Evolutionary conservation across 2,888 invertebrate species (phyloP).

Genomic region (Atethmia centrago): DNA sequence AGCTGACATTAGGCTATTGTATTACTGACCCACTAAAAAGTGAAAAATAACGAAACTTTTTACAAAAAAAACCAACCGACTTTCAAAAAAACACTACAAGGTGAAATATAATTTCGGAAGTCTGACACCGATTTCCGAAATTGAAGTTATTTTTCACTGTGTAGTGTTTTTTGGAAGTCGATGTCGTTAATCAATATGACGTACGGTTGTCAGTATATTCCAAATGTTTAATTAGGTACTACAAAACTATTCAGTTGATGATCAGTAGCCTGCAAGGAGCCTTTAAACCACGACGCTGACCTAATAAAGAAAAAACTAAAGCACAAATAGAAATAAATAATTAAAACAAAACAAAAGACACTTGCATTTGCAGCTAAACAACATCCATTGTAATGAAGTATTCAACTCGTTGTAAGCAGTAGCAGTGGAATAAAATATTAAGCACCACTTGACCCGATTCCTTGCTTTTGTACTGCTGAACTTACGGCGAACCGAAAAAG

Average conservation of each 20-base stretch:
- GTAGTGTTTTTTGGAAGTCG: no score
- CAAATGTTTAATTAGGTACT: no score
- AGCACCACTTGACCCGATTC: slow-evolving; percentile 58
- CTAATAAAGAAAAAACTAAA: background rate
- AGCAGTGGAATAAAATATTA: slow-evolving; percentile 65
- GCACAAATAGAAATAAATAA: background rate
- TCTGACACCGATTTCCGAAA: no score
- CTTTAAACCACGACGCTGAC: background rate
- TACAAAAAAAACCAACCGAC: no score
- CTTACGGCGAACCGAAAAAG: slow-evolving; percentile 33
- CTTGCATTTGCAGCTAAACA: slow-evolving; percentile 36
- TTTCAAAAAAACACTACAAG: no score
- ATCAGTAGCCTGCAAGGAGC: background rate
- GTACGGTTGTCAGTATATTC: no score
- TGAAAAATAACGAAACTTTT: no score
- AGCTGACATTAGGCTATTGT: no score
- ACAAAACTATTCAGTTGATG: background rate
- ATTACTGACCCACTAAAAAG: no score
- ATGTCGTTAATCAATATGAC: background rate
- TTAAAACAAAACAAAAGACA: slow-evolving; percentile 21
- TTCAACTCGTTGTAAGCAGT: slow-evolving; percentile 63
- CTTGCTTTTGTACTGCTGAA: slow-evolving; percentile 39
- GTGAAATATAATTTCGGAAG: no score
- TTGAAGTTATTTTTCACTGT: no score
- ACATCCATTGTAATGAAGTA: slow-evolving; percentile 54